A percentile compares a stretch with the other conserved stretches of the same genome.
These are phyloP conservation scores for Seriola dumerili DNA, from an alignment of 2,113 vertebrate species.

Conservation along the genomic window DNA sequence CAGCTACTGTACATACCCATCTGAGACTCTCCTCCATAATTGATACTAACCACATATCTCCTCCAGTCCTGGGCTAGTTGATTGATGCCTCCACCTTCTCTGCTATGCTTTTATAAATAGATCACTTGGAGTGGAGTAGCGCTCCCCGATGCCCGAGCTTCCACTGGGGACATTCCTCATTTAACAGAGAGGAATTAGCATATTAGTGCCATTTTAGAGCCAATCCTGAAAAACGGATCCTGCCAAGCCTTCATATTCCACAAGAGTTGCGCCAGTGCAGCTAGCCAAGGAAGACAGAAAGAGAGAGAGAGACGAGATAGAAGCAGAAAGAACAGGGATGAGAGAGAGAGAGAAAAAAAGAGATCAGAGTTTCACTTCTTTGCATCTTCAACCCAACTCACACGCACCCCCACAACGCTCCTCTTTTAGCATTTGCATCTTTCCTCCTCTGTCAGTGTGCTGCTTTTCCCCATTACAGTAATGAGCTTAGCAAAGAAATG, in stretches of 20 bases:
- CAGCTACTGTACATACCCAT: background rate
- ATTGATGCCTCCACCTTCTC: constrained; percentile 43
- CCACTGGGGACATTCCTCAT: constrained; percentile 58
- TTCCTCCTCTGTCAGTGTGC: background rate
- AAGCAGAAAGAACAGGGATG: background rate
- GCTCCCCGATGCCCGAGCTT: constrained; percentile 17
- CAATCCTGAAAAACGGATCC: constrained; percentile 31
- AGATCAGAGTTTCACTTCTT: constrained; percentile 44
- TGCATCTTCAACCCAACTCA: constrained; percentile 15
- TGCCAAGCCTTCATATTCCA: constrained; percentile 57
- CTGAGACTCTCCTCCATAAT: background rate
- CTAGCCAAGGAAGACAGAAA: constrained; percentile 34
- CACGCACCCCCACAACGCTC: constrained; percentile 17
- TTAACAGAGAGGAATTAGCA: constrained; percentile 58
- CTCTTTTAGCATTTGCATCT: constrained; percentile 26
- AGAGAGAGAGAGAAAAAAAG: background rate
- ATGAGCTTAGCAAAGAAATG: constrained; percentile 12
- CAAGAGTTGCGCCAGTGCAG: constrained; percentile 46
- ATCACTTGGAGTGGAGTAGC: constrained; percentile 42
- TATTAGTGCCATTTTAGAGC: constrained; percentile 61
- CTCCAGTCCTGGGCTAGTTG: constrained; percentile 3
- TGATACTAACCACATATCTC: background rate
- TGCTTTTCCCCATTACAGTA: background rate
- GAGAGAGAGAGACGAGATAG: background rate
- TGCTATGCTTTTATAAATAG: constrained; percentile 50